Conservation (phyloP, 1,140 invertebrate species). For the Saccostrea echinata region DNA sequence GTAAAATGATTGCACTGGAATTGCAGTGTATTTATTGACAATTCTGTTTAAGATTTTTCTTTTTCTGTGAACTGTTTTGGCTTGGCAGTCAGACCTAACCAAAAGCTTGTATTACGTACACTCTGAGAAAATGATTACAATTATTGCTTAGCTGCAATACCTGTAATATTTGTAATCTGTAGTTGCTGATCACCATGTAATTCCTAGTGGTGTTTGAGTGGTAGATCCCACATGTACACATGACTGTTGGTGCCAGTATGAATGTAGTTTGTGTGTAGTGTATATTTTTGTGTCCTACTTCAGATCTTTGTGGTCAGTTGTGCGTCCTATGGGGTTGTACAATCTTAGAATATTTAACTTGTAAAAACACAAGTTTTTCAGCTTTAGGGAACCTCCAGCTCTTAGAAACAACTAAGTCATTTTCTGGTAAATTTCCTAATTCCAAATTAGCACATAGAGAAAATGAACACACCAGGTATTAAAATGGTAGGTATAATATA, state of each 20-base stretch:
- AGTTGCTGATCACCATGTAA: neutral
- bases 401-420: no score
- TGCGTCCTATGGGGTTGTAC: neutral
- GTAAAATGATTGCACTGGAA: no score
- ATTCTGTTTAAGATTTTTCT: no score
- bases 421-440: no score
- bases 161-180: slow-evolving; percentile 5
- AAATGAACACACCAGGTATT: no score
- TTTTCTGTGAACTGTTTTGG: slow-evolving; percentile 28
- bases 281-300: neutral
- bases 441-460: no score
- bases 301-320: neutral
- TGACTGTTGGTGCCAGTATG: neutral
- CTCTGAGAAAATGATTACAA: neutral
- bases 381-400: no score
- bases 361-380: no score
- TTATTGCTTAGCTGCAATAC: neutral
- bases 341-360: neutral
- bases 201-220: slow-evolving; percentile 15
- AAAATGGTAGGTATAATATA: no score
- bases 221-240: slow-evolving; percentile 7
- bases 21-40: no score
- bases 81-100: neutral
- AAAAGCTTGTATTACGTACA: neutral
- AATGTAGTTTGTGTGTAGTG: slow-evolving; percentile 9